phyloP scores from a whole-genome alignment of 2,797 vertebrate genomes.

The Phaenicophaeus curvirostris region DNA sequence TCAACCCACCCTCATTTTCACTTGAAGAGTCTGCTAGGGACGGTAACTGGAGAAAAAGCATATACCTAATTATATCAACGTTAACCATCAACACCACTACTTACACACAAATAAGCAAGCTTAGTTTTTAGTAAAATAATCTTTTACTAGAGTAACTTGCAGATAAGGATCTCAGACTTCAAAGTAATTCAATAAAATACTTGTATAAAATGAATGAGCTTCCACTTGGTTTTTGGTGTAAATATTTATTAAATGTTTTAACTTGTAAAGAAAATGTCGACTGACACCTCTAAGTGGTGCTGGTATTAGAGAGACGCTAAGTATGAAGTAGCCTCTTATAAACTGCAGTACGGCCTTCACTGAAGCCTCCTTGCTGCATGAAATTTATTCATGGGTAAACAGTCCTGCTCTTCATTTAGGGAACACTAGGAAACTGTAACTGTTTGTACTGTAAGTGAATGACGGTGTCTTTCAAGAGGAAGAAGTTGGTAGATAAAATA shows the following conservation, averaged over 20 bases:
- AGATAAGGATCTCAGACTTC: neutral
- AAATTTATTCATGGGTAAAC: neutral
- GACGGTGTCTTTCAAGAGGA: neutral
- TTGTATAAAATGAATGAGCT: neutral
- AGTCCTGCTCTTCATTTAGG: neutral
- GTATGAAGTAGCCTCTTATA: neutral
- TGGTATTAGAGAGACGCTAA: neutral
- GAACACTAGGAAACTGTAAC: neutral
- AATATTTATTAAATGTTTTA: slow-evolving; percentile 9
- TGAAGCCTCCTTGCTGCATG: neutral
- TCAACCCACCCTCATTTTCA: neutral
- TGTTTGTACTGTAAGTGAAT: neutral
- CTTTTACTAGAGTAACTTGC: neutral
- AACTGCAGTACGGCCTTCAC: neutral
- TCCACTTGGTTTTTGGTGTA: neutral
- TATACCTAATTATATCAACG: neutral
- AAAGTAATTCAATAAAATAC: neutral
- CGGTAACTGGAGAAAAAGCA: neutral
- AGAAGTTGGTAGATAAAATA: neutral
- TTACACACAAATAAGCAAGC: neutral
- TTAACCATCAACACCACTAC: neutral
- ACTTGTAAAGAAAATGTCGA: neutral
- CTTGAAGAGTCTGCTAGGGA: neutral
- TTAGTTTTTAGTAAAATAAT: neutral
- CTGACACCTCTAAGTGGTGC: neutral